Base-by-base conservation (phyloP, 2,888 invertebrate species). In the Eledona agricola region DNA sequence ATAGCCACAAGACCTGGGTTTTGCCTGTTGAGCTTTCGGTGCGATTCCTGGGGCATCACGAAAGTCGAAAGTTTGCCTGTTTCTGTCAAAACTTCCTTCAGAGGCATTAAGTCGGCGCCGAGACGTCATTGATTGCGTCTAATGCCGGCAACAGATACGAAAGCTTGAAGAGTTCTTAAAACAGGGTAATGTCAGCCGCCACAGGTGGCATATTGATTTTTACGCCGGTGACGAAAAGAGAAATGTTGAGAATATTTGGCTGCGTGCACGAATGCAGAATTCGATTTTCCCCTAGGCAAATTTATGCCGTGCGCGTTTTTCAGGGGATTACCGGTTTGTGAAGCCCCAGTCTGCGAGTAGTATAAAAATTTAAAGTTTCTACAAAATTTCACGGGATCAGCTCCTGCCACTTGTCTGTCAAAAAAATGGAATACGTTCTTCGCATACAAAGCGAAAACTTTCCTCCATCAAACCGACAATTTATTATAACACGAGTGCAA, bases 141-240 rank as follows among this genome's bases (percentile, higher is more conserved):
- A 32, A 32, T 32, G 9, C 9, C 32, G 15, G 11, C 25, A 25
- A 25, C 9, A 32, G 16, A 16, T 17, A 9, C 32, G 7, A 32
- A 9, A 15, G 13, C 16, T 32, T 7, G 16, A 6, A 15, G 32
- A 32, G 32, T 32, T 25, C 11, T 25, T 25, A 37, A 40, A 22
- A 42, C 50, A 25, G 15, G 11, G 26, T 43, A 42, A 51, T 54
- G 57, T 56, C 49, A 19, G 4, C 40, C 50, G 52, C 61, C 57
- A 61, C 62, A 63, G 63, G 63, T 63, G 62, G 59, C 55, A 57
- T 58, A 63, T 63, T 59, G 61, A 63, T 62, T 63, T 61, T 63
- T 59, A 60, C 60, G 51, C 55, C 54, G 38, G 50, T 47, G 42
- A 57, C 47, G 56, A 59, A 63, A 58, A 54, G 51, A 59, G 23